Evolutionary conservation across 2,888 invertebrate genomes (phyloP).

Genomic region (Liposcelis brunnea): DNA sequence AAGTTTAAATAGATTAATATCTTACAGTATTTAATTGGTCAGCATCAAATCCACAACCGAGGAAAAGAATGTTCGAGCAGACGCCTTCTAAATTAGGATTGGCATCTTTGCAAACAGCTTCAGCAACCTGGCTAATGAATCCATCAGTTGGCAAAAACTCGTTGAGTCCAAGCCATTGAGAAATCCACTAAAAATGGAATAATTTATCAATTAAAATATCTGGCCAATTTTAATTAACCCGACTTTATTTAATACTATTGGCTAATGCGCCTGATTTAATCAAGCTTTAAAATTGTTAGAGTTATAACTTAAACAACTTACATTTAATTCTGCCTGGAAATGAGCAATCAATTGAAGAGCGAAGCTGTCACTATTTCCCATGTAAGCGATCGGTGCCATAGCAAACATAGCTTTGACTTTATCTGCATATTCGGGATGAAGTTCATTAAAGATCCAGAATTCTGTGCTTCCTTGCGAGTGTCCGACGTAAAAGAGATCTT

Average conservation of each 20-base stretch:
- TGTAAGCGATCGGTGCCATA: slow-evolving; percentile 22
- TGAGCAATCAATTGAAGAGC: not conserved
- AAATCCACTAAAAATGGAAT: slow-evolving; percentile 22
- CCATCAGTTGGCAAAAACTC: slow-evolving; percentile 46
- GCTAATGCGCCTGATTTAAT: too few relatives aligned
- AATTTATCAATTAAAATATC: too few relatives aligned
- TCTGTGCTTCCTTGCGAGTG: slow-evolving; percentile 45
- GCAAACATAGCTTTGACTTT: slow-evolving; percentile 20
- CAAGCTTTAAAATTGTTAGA: too few relatives aligned
- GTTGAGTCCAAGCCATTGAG: slow-evolving; percentile 32
- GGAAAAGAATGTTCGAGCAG: slow-evolving; percentile 47
- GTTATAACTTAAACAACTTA: too few relatives aligned
- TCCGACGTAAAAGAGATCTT: slow-evolving; percentile 55
- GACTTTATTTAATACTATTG: too few relatives aligned
- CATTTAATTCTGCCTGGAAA: not conserved
- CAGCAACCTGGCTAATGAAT: slow-evolving; percentile 33
- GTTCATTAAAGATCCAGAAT: slow-evolving; percentile 20
- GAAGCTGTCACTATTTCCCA: slow-evolving; percentile 8
- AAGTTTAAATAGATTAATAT: too few relatives aligned
- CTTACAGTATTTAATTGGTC: slow-evolving; percentile 35
- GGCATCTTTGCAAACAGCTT: slow-evolving; percentile 35
- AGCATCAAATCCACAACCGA: slow-evolving; percentile 42
- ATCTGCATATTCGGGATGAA: slow-evolving; percentile 18
- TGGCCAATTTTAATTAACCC: too few relatives aligned
- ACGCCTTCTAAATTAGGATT: slow-evolving; percentile 31